These are phyloP conservation scores for Pterois miles DNA, from an alignment of 2,797 vertebrate genomes.

Conservation along the genomic window DNA sequence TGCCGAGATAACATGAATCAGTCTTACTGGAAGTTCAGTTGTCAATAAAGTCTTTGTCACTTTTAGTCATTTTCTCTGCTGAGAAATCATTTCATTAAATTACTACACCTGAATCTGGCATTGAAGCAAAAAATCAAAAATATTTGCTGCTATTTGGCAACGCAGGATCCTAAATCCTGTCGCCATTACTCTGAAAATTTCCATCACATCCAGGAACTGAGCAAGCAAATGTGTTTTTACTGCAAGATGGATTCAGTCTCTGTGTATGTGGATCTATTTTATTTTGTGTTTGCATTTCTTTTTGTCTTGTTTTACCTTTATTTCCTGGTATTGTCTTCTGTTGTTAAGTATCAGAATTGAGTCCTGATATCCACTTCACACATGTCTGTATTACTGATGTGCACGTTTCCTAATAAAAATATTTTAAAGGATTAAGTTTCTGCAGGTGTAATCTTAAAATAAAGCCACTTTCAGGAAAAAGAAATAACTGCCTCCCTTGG, in stretches of 20 bases:
- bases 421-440: not conserved
- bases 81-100: not conserved
- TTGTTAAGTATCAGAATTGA: too few relatives aligned
- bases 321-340: too few relatives aligned
- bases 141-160: constrained; percentile 3
- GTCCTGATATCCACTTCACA: too few relatives aligned
- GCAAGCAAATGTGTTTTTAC: not conserved
- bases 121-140: not conserved
- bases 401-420: too few relatives aligned
- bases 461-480: constrained; percentile 2
- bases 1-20: too few relatives aligned
- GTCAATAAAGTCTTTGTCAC: not conserved
- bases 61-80: not conserved
- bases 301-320: too few relatives aligned
- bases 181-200: not conserved
- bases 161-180: constrained; percentile 15
- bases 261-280: too few relatives aligned
- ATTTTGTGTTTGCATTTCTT: too few relatives aligned
- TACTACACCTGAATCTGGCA: not conserved
- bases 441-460: not conserved
- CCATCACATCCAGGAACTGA: constrained; percentile 1
- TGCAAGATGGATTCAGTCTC: not conserved
- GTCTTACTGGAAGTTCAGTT: too few relatives aligned
- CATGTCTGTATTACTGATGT: too few relatives aligned
- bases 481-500: not conserved